phyloP scores from a whole-genome alignment of 2,888 invertebrate genomes.

The Galeopsomyia nigrocyanea region DNA sequence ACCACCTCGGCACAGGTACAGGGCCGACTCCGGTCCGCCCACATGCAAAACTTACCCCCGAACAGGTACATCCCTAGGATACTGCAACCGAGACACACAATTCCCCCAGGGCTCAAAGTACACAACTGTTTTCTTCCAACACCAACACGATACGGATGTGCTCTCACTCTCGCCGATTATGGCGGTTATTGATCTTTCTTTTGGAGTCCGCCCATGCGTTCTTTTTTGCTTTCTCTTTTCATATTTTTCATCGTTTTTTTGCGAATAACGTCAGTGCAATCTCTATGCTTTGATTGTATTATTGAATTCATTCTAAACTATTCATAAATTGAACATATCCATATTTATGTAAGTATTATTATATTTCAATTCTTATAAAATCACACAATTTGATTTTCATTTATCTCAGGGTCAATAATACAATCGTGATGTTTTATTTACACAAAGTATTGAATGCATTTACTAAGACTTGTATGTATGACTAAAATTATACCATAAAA shows the following conservation, averaged over 20 bases:
- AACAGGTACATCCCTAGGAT: constrained; percentile 99
- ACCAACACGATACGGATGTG: no score
- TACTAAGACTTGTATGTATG: no score
- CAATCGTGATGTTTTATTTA: constrained; percentile 1
- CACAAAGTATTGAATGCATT: background rate
- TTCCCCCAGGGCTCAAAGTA: constrained; percentile 64
- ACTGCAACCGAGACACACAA: constrained; percentile 77
- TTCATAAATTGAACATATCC: no score
- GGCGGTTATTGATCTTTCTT: background rate
- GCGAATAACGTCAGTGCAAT: no score
- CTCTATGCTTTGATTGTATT: no score
- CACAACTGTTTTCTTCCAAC: constrained; percentile 52
- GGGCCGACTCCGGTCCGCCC: constrained; percentile 87
- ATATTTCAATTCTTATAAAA: no score
- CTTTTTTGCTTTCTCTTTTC: background rate
- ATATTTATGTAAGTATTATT: no score
- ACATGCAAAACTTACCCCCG: constrained; percentile 99
- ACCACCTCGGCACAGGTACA: constrained; percentile 95
- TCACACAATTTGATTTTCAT: no score
- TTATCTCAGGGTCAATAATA: background rate
- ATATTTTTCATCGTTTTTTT: background rate
- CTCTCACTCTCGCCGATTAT: no score
- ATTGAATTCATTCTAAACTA: no score
- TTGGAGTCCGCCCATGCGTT: constrained; percentile 27
- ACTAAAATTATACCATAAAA: no score